phyloP scores from a whole-genome alignment of 2,888 invertebrate genomes.

The Pilophorus perplexus region DNA sequence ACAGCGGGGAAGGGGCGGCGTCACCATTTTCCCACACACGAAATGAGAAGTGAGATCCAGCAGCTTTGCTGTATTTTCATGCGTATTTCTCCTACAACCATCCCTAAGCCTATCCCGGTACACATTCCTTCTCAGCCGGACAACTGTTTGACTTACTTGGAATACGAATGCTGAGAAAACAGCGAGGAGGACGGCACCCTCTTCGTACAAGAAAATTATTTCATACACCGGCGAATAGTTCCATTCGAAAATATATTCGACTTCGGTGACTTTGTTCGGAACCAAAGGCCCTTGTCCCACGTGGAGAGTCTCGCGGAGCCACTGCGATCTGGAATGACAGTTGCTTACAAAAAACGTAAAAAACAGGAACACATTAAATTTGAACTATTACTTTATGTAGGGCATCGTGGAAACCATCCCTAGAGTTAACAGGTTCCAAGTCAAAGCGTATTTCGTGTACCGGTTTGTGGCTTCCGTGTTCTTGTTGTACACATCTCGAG shows the following conservation, averaged over 20 bases:
- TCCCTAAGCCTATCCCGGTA: too few relatives aligned
- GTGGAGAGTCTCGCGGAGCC: conserved; percentile 6
- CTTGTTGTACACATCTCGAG: too few relatives aligned
- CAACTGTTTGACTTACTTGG: too few relatives aligned
- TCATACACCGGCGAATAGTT: conserved; percentile 5
- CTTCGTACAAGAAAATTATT: conserved; percentile 1
- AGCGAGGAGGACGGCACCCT: neutral
- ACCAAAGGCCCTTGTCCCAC: neutral
- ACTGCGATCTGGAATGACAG: conserved; percentile 17
- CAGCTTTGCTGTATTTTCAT: too few relatives aligned
- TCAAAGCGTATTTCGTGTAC: conserved; percentile 11
- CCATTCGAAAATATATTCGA: conserved; percentile 19
- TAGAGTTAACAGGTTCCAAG: conserved; percentile 1
- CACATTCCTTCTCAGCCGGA: too few relatives aligned
- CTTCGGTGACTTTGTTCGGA: conserved; percentile 19
- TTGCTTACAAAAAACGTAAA: too few relatives aligned
- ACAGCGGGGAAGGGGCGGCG: too few relatives aligned
- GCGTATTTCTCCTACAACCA: too few relatives aligned
- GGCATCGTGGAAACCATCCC: neutral
- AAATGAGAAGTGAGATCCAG: too few relatives aligned
- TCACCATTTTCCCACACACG: too few relatives aligned
- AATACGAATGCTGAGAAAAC: too few relatives aligned
- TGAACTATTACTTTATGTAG: conserved; percentile 8
- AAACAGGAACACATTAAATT: too few relatives aligned
- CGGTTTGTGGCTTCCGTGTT: conserved; percentile 1